Conservation (phyloP, 1,140 invertebrate species). For the Brachionus manjavacas region DNA sequence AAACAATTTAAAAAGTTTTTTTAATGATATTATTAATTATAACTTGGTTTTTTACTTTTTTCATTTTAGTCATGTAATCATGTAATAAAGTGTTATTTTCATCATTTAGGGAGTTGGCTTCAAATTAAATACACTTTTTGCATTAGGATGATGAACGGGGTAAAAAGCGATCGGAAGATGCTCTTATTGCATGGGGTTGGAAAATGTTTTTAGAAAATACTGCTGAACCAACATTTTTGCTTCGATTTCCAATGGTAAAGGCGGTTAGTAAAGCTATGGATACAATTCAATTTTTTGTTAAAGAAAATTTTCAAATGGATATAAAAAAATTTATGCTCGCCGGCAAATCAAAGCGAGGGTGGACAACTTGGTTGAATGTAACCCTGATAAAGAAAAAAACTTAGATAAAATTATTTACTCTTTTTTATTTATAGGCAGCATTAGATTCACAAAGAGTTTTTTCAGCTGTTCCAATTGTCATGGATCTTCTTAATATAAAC, state of each 20-base stretch:
- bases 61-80: too few relatives aligned
- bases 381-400: neutral
- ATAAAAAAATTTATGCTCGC: conserved; percentile 37
- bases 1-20: too few relatives aligned
- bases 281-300: conserved; percentile 45
- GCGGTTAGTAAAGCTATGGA: conserved; percentile 49
- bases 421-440: neutral
- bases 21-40: too few relatives aligned
- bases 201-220: conserved; percentile 18
- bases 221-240: neutral
- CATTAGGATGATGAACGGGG: neutral
- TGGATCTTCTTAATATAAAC: conserved; percentile 50
- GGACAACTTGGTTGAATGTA: conserved; percentile 19
- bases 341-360: conserved; percentile 33
- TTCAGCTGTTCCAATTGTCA: conserved; percentile 36
- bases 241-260: conserved; percentile 41
- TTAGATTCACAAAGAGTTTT: conserved; percentile 23
- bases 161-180: conserved; percentile 45
- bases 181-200: conserved; percentile 51
- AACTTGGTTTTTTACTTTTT: too few relatives aligned
- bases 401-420: too few relatives aligned
- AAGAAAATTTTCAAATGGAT: neutral
- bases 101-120: too few relatives aligned
- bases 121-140: neutral
- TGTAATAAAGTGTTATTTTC: too few relatives aligned